Percentiles rank a stretch among this genome's conserved stretches.
These are phyloP conservation scores for Phortica magna DNA, from an alignment of 2,888 invertebrate genomes.

Conservation along the genomic window DNA sequence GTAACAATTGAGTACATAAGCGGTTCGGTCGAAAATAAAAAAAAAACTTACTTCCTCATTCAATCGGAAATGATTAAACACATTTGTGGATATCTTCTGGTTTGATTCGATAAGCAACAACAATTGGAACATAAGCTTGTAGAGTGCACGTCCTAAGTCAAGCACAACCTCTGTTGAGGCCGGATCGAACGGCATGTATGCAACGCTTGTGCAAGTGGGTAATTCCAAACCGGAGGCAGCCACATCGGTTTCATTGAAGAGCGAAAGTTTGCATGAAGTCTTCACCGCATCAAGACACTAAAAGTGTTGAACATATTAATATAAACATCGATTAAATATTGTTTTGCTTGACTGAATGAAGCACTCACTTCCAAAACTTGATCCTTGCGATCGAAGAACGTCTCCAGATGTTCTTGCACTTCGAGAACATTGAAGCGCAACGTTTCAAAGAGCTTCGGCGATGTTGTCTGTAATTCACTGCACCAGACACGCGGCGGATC, in stretches of 20 bases:
- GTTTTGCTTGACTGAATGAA: background rate
- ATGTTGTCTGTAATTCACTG: slow-evolving; percentile 85
- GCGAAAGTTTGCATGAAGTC: slow-evolving; percentile 87
- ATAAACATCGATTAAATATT: background rate
- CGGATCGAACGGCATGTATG: slow-evolving; percentile 79
- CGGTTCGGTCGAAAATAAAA: too few species aligned
- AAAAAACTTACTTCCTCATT: slow-evolving; percentile 79
- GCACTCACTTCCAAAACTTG: slow-evolving; percentile 87
- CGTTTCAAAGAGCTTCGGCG: slow-evolving; percentile 87
- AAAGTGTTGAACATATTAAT: slow-evolving; percentile 13
- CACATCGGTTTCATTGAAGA: slow-evolving; percentile 81
- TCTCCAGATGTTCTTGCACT: slow-evolving; percentile 96
- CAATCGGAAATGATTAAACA: slow-evolving; percentile 80
- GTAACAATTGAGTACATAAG: too few species aligned
- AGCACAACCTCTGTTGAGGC: slow-evolving; percentile 85
- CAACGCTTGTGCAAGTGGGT: slow-evolving; percentile 66
- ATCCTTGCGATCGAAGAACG: slow-evolving; percentile 94
- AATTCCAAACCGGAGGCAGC: slow-evolving; percentile 78
- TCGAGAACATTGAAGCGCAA: slow-evolving; percentile 93
- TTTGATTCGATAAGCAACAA: slow-evolving; percentile 92
- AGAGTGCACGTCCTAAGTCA: slow-evolving; percentile 91
- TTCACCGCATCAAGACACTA: slow-evolving; percentile 91
- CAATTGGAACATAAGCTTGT: slow-evolving; percentile 95
- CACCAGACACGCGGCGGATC: slow-evolving; percentile 96
- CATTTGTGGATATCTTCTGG: slow-evolving; percentile 88